These are phyloP conservation scores for Scaptomyza tumidula DNA, from an alignment of 2,888 invertebrate genomes.

Conservation along the genomic window DNA sequence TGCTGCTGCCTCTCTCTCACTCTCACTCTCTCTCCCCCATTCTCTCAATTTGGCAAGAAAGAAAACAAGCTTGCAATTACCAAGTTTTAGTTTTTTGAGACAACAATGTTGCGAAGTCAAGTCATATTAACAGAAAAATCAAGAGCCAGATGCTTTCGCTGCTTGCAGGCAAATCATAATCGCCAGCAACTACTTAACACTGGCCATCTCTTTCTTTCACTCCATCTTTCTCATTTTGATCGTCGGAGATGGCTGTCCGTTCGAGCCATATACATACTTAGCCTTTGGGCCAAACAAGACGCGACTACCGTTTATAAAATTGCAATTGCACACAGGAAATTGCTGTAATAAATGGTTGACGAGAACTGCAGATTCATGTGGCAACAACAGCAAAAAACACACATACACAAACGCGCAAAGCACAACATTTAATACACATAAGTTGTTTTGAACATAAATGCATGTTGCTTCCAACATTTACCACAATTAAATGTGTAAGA, in stretches of 20 bases:
- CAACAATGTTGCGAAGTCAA: constrained; percentile 13
- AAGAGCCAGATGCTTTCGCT: constrained; percentile 49
- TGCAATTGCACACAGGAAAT: constrained; percentile 77
- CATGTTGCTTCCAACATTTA: constrained; percentile 63
- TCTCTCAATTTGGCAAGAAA: neutral
- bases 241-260: constrained; percentile 15
- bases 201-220: neutral
- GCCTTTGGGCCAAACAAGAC: constrained; percentile 52
- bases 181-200: neutral
- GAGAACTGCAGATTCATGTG: constrained; percentile 40
- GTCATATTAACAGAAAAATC: constrained; percentile 7
- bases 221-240: neutral
- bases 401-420: neutral
- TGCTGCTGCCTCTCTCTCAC: neutral
- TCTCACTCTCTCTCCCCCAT: neutral
- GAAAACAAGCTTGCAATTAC: constrained; percentile 24
- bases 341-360: constrained; percentile 73
- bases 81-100: constrained; percentile 5
- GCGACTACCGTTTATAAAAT: constrained; percentile 75
- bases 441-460: constrained; percentile 56
- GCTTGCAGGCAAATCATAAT: constrained; percentile 50
- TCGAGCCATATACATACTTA: constrained; percentile 9
- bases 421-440: constrained; percentile 1
- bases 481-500: constrained; percentile 59
- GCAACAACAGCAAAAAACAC: neutral